Evolutionary conservation across 2,797 vertebrate genomes (phyloP).

Genomic region (Gallinago nigripennis): DNA sequence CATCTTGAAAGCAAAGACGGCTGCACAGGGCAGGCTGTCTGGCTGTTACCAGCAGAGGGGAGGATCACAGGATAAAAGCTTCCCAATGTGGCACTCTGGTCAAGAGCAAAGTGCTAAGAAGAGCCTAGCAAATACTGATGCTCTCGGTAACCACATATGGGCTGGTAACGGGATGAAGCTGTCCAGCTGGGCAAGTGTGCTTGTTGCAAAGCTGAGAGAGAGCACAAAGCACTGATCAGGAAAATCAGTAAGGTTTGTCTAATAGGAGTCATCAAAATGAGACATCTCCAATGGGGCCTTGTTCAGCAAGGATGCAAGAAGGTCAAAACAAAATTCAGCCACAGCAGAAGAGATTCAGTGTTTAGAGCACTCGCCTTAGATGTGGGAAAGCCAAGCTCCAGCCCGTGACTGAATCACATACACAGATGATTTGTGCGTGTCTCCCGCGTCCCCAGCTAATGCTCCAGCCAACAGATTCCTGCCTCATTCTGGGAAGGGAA

Average conservation of each 20-base stretch:
- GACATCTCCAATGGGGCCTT: background rate
- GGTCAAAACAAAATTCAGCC: background rate
- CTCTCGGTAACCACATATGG: accelerated
- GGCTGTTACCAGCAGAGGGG: background rate
- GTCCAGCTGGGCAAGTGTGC: background rate
- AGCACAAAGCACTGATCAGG: accelerated
- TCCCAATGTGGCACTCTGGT: background rate
- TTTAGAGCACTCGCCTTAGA: background rate
- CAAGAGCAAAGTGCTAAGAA: background rate
- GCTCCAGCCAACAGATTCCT: background rate
- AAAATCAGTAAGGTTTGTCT: background rate
- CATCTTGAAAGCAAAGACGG: background rate
- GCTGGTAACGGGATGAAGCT: background rate
- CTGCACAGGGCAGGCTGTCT: background rate
- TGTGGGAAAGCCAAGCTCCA: constrained; percentile 34
- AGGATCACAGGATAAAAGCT: background rate
- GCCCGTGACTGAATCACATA: background rate
- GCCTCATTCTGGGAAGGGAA: background rate
- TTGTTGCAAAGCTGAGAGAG: background rate
- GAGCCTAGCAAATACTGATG: background rate
- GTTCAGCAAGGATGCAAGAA: background rate
- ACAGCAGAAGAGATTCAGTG: background rate
- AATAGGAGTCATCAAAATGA: background rate
- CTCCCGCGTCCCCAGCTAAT: accelerated
- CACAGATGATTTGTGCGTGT: background rate